Conservation (phyloP, 2,888 invertebrate species). For the Carpatolechia fugitivella region DNA sequence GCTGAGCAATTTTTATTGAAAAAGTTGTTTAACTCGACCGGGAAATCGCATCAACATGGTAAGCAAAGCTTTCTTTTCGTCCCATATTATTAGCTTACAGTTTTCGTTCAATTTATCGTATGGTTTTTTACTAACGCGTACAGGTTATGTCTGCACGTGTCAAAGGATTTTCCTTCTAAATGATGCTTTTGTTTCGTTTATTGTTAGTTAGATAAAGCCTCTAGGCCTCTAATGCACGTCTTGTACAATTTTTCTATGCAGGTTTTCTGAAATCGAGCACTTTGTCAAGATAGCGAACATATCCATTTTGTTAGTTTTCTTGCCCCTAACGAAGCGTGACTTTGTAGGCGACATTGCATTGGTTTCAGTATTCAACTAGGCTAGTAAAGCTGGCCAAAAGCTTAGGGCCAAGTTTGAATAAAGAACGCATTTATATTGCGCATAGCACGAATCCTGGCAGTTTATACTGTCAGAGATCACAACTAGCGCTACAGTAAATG, state of each 20-base stretch:
- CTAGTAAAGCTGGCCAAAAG: too few relatives aligned
- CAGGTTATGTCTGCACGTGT: conserved; percentile 64
- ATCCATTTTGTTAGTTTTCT: too few relatives aligned
- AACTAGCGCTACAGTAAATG: conserved; percentile 3
- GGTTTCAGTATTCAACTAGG: too few relatives aligned
- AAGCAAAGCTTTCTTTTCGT: conserved; percentile 34
- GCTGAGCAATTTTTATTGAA: conserved; percentile 86
- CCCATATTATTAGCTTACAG: neutral
- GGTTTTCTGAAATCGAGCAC: too few relatives aligned
- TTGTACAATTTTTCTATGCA: too few relatives aligned
- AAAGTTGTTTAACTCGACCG: conserved; percentile 93
- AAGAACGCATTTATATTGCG: neutral
- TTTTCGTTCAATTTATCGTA: neutral
- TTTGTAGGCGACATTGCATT: too few relatives aligned
- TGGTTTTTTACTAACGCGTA: conserved; percentile 16
- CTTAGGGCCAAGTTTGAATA: neutral
- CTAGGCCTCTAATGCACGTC: neutral
- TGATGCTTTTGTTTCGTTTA: neutral
- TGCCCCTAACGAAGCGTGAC: too few relatives aligned
- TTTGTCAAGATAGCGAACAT: too few relatives aligned
- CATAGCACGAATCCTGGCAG: conserved; percentile 7
- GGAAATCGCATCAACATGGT: conserved; percentile 81
- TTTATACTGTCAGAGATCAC: conserved; percentile 1
- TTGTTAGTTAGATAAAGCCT: too few relatives aligned
- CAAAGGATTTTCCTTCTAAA: neutral